These are phyloP conservation scores for Nephrocerus scutellatus DNA, from an alignment of 2,888 invertebrate genomes.

Conservation along the genomic window DNA sequence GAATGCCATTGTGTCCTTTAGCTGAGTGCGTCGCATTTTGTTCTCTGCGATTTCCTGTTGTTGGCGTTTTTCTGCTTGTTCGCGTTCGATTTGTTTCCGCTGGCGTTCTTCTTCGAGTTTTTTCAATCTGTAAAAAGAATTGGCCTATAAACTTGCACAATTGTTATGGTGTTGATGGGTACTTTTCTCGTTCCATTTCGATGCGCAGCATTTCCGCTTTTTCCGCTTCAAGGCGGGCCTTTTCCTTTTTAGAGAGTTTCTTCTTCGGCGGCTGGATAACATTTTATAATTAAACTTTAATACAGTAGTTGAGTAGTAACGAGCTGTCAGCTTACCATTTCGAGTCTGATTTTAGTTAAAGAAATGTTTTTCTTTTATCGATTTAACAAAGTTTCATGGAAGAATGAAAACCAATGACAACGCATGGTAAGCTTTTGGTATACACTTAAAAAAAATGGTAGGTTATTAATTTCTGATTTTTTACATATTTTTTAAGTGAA, in stretches of 20 bases:
- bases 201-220: constrained; percentile 46
- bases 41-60: constrained; percentile 45
- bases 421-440: too few relatives aligned
- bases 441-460: too few relatives aligned
- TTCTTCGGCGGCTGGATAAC: constrained; percentile 44
- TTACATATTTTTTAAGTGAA: too few relatives aligned
- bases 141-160: neutral
- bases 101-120: constrained; percentile 46
- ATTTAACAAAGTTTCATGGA: too few relatives aligned
- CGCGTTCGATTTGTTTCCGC: constrained; percentile 42
- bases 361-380: too few relatives aligned
- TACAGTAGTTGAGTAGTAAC: too few relatives aligned
- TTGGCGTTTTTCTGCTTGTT: constrained; percentile 43
- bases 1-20: constrained; percentile 41
- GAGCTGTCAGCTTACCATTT: too few relatives aligned
- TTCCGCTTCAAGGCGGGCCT: constrained; percentile 45
- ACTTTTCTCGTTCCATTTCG: constrained; percentile 48
- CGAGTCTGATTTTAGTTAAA: too few relatives aligned
- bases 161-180: constrained; percentile 7
- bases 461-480: too few relatives aligned
- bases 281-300: too few relatives aligned
- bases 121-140: constrained; percentile 29
- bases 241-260: constrained; percentile 48
- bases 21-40: constrained; percentile 38
- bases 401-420: too few relatives aligned